Evolutionary conservation across 2,113 vertebrate species (phyloP), one percentile per base, ranked within the genome.

Genomic region (Cichladusa arquata): DNA sequence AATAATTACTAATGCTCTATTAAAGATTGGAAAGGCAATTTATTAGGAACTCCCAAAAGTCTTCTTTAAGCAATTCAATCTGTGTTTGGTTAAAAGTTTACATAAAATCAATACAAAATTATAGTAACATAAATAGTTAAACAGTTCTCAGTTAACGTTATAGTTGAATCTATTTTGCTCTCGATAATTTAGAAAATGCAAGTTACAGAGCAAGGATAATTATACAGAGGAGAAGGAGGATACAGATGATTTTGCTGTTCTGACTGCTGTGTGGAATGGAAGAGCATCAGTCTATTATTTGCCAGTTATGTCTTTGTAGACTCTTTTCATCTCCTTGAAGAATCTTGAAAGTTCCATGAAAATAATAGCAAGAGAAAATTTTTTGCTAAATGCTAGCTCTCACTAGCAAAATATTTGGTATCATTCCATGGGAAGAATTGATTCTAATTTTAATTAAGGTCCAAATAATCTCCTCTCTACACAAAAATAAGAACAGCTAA

Each of bases 51-150:
- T 98, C 97, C 97, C 96, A 85, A 95, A 98, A 98, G 97, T 71
- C 51, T 93, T 96, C 90, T 97, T 97, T 96, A 97, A 95, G 97
- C 79, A 97, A 92, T 96, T 90, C 92, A 93, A 96, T 97, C 92
- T 97, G 95, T 97, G 95, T 98, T 98, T 98, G 96, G 95, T 97
- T 97, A 97, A 97, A 98, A 97, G 88, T 97, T 97, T 97, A 97
- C 96, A 98, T 93, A 97, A 98, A 98, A 97, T 98, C 97, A 97
- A 98, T 97, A 97, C 96, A 96, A 97, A 98, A 98, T 98, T 96
- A 98, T 97, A 96, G 88, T 91, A 97, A 64, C 95, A 98, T 97
- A 97, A 98, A 98, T 98, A 98, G 95, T 98, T 97, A 97, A 98
- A 94, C 56, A 97, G 94, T 88, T 97, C 91, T 88, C 94, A 70